These are phyloP conservation scores for Campoplex nolae DNA, from an alignment of 2,888 invertebrate genomes.

Conservation along the genomic window DNA sequence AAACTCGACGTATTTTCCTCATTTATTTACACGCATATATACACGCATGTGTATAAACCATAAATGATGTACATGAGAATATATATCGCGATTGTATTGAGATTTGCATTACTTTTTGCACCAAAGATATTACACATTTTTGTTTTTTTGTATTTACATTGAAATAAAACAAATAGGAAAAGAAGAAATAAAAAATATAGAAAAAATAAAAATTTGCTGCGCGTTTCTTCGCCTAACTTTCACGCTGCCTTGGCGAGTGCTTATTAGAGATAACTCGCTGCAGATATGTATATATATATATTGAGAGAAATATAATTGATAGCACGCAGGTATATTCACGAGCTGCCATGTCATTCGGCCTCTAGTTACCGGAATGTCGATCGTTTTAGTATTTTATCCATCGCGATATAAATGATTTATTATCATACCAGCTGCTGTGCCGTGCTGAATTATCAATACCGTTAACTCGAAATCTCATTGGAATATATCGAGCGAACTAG, in stretches of 20 bases:
- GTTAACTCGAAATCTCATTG: not conserved
- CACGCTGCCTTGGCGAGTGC: slow-evolving; percentile 40
- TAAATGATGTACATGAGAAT: slow-evolving; percentile 11
- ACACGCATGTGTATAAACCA: not conserved
- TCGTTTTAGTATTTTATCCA: slow-evolving; percentile 35
- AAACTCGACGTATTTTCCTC: slow-evolving; percentile 62
- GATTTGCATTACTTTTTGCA: slow-evolving; percentile 70
- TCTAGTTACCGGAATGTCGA: slow-evolving; percentile 48
- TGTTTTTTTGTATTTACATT: not conserved
- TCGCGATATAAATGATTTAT: slow-evolving; percentile 4
- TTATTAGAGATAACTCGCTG: slow-evolving; percentile 17
- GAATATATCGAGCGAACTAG: not conserved
- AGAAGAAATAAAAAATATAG: not conserved
- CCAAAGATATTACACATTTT: not conserved
- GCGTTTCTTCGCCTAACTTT: slow-evolving; percentile 42
- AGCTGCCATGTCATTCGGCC: slow-evolving; percentile 49
- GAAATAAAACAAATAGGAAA: not conserved
- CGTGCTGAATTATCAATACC: not conserved
- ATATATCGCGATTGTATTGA: slow-evolving; percentile 74
- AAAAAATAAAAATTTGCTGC: not conserved
- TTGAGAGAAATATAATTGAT: slow-evolving; percentile 36
- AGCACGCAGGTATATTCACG: slow-evolving; percentile 20
- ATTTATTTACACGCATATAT: slow-evolving; percentile 33
- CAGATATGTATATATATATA: not conserved
- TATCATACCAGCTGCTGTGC: not conserved